Conservation (phyloP, 2,113 vertebrate species). For the Chlamydotis undulata region DNA sequence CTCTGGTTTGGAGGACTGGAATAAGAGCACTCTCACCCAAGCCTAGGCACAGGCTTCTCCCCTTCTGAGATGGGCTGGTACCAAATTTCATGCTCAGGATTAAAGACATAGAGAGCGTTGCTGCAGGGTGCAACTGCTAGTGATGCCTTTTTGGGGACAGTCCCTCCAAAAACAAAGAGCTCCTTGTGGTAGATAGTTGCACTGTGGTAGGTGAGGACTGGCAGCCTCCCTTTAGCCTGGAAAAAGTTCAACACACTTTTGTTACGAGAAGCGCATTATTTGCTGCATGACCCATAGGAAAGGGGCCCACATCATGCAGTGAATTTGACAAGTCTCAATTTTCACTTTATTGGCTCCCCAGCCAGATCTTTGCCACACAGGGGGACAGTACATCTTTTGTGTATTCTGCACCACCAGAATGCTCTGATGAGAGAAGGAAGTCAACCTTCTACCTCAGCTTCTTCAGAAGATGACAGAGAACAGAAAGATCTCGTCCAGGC, state of each 20-base stretch:
- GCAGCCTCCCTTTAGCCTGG: slow-evolving; percentile 85
- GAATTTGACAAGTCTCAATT: not conserved
- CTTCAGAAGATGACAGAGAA: not conserved
- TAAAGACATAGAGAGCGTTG: slow-evolving; percentile 87
- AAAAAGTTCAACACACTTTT: not conserved
- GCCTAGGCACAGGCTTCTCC: slow-evolving; percentile 83
- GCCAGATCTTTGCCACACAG: not conserved
- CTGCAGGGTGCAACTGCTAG: slow-evolving; percentile 76
- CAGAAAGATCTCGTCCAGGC: not conserved
- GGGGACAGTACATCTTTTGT: not conserved
- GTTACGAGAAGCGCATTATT: not conserved
- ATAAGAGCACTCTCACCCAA: slow-evolving; percentile 78
- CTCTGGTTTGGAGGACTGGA: not conserved
- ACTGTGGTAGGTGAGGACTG: slow-evolving; percentile 82
- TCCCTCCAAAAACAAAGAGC: slow-evolving; percentile 88
- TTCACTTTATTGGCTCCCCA: not conserved
- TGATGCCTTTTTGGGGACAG: slow-evolving; percentile 61
- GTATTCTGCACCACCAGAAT: not conserved
- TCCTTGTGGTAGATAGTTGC: slow-evolving; percentile 85
- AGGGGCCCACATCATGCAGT: not conserved
- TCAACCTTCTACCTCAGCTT: not conserved
- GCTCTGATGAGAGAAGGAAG: not conserved
- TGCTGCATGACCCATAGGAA: not conserved
- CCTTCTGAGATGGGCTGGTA: slow-evolving; percentile 91
- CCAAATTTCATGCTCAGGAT: slow-evolving; percentile 89